Evolutionary conservation across 2,888 invertebrate genomes (phyloP).

Genomic region (Eupithecia subfuscata): DNA sequence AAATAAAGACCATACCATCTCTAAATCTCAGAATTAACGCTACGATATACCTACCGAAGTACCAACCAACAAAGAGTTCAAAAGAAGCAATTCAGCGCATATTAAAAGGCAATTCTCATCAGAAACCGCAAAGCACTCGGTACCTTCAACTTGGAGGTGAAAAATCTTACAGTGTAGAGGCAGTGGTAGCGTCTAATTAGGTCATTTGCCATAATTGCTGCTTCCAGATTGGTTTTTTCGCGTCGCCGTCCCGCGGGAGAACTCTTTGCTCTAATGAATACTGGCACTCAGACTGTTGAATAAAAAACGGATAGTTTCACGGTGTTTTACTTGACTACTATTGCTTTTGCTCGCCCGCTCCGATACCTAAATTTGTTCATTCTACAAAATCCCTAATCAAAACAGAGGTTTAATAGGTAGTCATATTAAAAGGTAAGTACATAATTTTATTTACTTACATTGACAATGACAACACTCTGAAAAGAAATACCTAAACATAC

Average conservation of each 20-base stretch:
- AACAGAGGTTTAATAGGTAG: neutral
- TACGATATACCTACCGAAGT: neutral
- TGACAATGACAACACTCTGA: neutral
- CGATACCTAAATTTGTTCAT: constrained; percentile 22
- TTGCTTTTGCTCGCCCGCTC: constrained; percentile 34
- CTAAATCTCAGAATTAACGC: neutral
- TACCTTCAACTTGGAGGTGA: constrained; percentile 53
- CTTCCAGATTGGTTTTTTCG: constrained; percentile 81
- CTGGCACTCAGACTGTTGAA: constrained; percentile 46
- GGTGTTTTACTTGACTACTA: constrained; percentile 47
- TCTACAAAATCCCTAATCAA: constrained; percentile 4
- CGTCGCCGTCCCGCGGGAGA: constrained; percentile 74
- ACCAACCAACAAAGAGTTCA: constrained; percentile 25
- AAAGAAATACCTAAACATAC: neutral
- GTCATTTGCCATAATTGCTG: constrained; percentile 80
- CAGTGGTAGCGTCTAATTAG: constrained; percentile 66
- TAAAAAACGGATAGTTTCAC: constrained; percentile 53
- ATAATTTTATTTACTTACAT: neutral
- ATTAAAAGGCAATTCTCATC: constrained; percentile 64
- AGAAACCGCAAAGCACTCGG: constrained; percentile 57
- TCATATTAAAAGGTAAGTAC: neutral
- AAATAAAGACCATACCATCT: neutral
- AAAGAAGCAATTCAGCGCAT: constrained; percentile 51
- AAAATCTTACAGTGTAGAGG: constrained; percentile 62
- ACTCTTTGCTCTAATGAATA: constrained; percentile 74